Percentiles rank a stretch among this genome's conserved stretches.
Conservation (phyloP, 53 echinoderm and acorn worm genomes). For the Astropecten irregularis region DNA sequence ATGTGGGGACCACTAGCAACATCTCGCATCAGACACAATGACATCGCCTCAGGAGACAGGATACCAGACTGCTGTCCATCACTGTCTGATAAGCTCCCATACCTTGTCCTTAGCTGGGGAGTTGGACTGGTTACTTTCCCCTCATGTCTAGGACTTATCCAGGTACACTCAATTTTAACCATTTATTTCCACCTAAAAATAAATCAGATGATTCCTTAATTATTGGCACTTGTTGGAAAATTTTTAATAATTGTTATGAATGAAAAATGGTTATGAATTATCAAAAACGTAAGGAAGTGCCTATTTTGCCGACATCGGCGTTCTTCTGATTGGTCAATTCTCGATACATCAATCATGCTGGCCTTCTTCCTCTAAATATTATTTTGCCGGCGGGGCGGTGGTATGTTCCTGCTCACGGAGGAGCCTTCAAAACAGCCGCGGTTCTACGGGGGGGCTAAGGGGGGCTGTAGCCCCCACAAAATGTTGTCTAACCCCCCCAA, state of each 20-base stretch:
- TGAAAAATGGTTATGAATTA: neutral
- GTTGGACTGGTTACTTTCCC: slow-evolving; percentile 68
- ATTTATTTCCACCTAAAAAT: too few species aligned
- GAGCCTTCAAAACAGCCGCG: too few species aligned
- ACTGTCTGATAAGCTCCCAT: neutral
- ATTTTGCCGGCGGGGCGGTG: too few species aligned
- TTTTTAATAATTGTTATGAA: neutral
- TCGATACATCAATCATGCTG: too few species aligned
- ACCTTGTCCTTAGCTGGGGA: slow-evolving; percentile 45
- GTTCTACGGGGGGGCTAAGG: too few species aligned
- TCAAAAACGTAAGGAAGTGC: neutral
- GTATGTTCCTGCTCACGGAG: too few species aligned
- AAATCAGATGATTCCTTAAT: neutral
- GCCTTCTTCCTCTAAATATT: too few species aligned
- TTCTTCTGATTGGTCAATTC: neutral
- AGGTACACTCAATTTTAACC: neutral
- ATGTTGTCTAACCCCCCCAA: too few species aligned
- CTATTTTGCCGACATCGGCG: neutral
- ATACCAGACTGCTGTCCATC: neutral
- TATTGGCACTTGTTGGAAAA: neutral
- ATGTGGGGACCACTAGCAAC: slow-evolving; percentile 25
- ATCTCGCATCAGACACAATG: slow-evolving; percentile 7
- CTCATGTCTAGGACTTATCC: slow-evolving; percentile 67
- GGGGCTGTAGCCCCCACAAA: too few species aligned
- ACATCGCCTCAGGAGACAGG: neutral